Base-by-base conservation (phyloP, 2,797 vertebrate species). In the Saxicola maurus region DNA sequence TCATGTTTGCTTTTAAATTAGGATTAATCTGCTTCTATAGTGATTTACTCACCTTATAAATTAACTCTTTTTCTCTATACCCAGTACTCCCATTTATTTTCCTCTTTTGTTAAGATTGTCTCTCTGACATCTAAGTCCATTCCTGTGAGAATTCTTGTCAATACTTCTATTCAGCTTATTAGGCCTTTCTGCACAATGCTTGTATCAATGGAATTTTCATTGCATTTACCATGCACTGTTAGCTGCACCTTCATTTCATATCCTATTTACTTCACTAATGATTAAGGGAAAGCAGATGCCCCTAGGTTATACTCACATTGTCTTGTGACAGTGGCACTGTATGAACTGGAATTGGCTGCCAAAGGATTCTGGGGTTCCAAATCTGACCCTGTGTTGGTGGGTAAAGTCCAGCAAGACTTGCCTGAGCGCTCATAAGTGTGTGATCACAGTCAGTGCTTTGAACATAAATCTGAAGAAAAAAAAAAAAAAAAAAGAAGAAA, bases 331-430 rank as follows among this genome's bases (percentile, higher is more conserved):
- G n/a, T 43, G 96, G 91, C 31, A 97, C 88, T 0, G 97, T 97
- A 68, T 97, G 97, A 81, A 98, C 97, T 2, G 97, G 97, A 92
- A 98, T 92, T 30, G 97, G 97, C 72, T 97, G 97, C 97, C 97
- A 98, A 28, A 31, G 75, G 7, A 98, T 93, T n/a, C 27, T 82
- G 53, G 88, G 79, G 15, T 96, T 97, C 97, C 97, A 98, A 43
- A 96, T 11, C 62, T 97, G 91, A 2, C 7, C n/a, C 6, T 87
- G 84, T 53, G 74, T 43, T 0, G 79, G 96, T 62, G 95, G 96
- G 74, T 97, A 98, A 10, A 98, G 86, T 46, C 95, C 96, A 0
- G 97, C 97, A 21, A 98, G 97, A 74, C 93, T 96, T 42, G 92
- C 87, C 78, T 97, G 95, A 28, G 96, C 97, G 7, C 97, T 98